Percentiles rank a stretch among this genome's conserved stretches.
These are phyloP conservation scores for Ganaspis brasiliensis DNA, from an alignment of 2,888 invertebrate genomes.

Conservation along the genomic window DNA sequence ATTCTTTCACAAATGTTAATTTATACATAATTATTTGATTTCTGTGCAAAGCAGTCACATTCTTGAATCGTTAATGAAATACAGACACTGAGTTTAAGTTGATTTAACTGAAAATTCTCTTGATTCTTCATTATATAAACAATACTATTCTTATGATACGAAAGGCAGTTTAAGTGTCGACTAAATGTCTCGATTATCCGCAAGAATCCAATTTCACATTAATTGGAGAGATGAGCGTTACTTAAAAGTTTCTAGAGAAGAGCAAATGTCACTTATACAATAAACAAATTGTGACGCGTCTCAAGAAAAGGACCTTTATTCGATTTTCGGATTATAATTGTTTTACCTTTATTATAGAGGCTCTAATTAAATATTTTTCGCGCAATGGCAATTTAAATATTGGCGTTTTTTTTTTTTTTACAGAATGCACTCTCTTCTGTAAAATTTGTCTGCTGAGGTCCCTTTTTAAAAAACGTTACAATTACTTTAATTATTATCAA, in stretches of 20 bases:
- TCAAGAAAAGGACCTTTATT: too few relatives aligned
- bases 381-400: too few relatives aligned
- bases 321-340: too few relatives aligned
- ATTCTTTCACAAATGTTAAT: neutral
- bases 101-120: neutral
- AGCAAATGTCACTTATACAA: constrained; percentile 20
- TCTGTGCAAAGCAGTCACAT: neutral
- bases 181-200: constrained; percentile 3
- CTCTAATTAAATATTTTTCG: too few relatives aligned
- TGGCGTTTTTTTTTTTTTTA: too few relatives aligned
- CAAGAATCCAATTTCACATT: neutral
- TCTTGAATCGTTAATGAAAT: neutral
- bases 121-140: neutral
- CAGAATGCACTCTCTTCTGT: too few relatives aligned
- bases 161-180: constrained; percentile 11
- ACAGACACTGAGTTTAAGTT: neutral
- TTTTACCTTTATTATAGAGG: too few relatives aligned
- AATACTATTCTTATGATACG: neutral
- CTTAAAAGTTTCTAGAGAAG: neutral
- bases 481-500: too few relatives aligned
- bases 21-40: constrained; percentile 9
- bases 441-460: too few relatives aligned
- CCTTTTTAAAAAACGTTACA: too few relatives aligned
- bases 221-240: neutral
- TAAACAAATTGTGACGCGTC: too few relatives aligned